phyloP scores from a whole-genome alignment of 2,888 invertebrate genomes.

The Candidula unifasciata region DNA sequence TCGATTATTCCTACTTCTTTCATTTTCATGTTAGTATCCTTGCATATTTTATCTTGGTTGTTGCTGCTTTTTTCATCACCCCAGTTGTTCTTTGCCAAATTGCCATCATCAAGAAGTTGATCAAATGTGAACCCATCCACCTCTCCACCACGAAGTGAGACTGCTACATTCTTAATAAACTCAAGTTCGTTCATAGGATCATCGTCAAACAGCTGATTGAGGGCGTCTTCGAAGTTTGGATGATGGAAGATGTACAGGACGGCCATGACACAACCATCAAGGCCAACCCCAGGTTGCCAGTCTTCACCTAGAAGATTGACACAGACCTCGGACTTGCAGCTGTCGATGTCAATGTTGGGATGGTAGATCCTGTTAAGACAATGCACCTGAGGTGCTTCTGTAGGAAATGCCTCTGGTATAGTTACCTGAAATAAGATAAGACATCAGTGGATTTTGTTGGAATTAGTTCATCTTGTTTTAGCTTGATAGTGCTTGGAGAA shows the following conservation, averaged over 20 bases:
- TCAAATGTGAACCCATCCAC: slow-evolving; percentile 58
- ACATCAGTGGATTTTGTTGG: no score
- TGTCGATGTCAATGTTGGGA: slow-evolving; percentile 89
- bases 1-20: neutral
- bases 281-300: slow-evolving; percentile 61
- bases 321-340: slow-evolving; percentile 60
- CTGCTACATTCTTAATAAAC: slow-evolving; percentile 61
- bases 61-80: neutral
- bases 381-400: slow-evolving; percentile 96
- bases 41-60: neutral
- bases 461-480: slow-evolving; percentile 92
- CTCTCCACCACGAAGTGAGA: slow-evolving; percentile 61
- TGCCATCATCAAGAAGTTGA: slow-evolving; percentile 15
- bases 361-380: slow-evolving; percentile 97
- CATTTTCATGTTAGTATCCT: neutral
- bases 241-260: slow-evolving; percentile 69
- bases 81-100: neutral
- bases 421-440: slow-evolving; percentile 86
- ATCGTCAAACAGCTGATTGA: slow-evolving; percentile 60
- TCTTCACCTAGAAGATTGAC: slow-evolving; percentile 65
- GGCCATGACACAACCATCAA: slow-evolving; percentile 70
- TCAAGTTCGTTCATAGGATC: slow-evolving; percentile 41
- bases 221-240: slow-evolving; percentile 68
- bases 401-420: slow-evolving; percentile 95
- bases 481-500: no score